Base-by-base conservation (phyloP, 2,797 vertebrate species). In the Carcharodon carcharias region DNA sequence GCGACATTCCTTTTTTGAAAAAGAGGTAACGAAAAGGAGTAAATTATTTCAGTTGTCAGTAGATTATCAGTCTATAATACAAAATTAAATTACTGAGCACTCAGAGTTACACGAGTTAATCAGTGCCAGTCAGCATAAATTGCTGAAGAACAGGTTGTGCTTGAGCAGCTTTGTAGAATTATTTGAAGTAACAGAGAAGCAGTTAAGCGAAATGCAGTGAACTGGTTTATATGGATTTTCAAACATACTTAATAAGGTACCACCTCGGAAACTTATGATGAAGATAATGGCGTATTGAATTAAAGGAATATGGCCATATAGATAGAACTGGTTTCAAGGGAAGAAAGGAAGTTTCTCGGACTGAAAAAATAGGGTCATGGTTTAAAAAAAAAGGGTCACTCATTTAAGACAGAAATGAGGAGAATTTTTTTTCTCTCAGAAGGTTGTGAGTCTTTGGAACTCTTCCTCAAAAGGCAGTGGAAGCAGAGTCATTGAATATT, bases 51-150 rank as follows among this genome's bases (percentile, higher is more conserved):
- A 21, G 58, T 91, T 92, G 56, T 58, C 87, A 89, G 11, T 63
- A 61, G 58, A 61, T 61, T 92, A n/a, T 31, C 28, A 92, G 35
- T n/a, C 89, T n/a, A 35, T 35, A 92, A 92, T 56, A 31, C 9
- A 89, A 54, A 85, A 89, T 85, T 45, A 45, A 85, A 89, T 89
- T 89, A 89, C 50, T 31, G 54, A 89, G 54, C 87, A 89, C 28
- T 56, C 8, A 31, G 50, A 88, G 87, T 56, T 89, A 56, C 50
- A 28, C 1, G 9, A 31, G n/a, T 85, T 85, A 85, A 58, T 54
- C 87, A 89, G 54, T 1, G 54, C 23, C 50, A 58, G 28, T 23
- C 54, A 89, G 54, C 28, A 6, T 87, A 87, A 23, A 28, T 89
- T 89, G 50, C 87, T 89, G 50, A 89, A 89, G 26, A 89, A 12